phyloP scores from a whole-genome alignment of 2,888 invertebrate genomes.

The Acleris emargana region DNA sequence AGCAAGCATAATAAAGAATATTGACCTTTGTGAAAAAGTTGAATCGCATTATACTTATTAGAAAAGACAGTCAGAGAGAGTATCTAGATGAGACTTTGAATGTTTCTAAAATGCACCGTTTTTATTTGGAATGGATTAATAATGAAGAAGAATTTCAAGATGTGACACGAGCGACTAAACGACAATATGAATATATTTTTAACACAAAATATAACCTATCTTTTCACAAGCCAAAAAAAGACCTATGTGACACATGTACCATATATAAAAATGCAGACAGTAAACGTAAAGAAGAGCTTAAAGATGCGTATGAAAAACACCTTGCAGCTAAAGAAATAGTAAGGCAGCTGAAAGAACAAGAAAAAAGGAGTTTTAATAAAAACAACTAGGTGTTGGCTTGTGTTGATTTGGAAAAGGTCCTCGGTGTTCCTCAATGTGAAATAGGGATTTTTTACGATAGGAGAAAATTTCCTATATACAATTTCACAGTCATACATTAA shows the following conservation, averaged over 20 bases:
- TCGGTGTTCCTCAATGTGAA: constrained; percentile 43
- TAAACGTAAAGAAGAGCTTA: constrained; percentile 36
- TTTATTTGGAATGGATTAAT: constrained; percentile 36
- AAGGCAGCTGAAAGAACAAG: constrained; percentile 43
- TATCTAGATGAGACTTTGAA: constrained; percentile 39
- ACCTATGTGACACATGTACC: constrained; percentile 27
- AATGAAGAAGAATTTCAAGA: constrained; percentile 21
- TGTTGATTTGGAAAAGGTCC: constrained; percentile 45
- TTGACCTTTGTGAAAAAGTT: constrained; percentile 28
- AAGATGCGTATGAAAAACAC: constrained; percentile 40
- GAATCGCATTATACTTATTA: constrained; percentile 38
- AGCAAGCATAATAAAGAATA: constrained; percentile 28
- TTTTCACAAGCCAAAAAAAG: constrained; percentile 38
- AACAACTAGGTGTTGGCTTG: constrained; percentile 36
- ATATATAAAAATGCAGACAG: constrained; percentile 30
- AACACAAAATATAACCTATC: constrained; percentile 46
- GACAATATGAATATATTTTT: constrained; percentile 42
- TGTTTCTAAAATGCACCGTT: constrained; percentile 41
- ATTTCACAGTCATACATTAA: constrained; percentile 41
- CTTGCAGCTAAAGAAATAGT: constrained; percentile 41
- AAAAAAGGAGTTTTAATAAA: constrained; percentile 37
- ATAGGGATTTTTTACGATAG: constrained; percentile 45
- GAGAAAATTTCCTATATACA: constrained; percentile 42
- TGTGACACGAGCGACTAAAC: constrained; percentile 34
- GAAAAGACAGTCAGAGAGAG: constrained; percentile 22